Percentiles rank a stretch among this genome's conserved stretches.
Evolutionary conservation across 2,113 vertebrate species (phyloP).

Genomic region (Macaca nemestrina): DNA sequence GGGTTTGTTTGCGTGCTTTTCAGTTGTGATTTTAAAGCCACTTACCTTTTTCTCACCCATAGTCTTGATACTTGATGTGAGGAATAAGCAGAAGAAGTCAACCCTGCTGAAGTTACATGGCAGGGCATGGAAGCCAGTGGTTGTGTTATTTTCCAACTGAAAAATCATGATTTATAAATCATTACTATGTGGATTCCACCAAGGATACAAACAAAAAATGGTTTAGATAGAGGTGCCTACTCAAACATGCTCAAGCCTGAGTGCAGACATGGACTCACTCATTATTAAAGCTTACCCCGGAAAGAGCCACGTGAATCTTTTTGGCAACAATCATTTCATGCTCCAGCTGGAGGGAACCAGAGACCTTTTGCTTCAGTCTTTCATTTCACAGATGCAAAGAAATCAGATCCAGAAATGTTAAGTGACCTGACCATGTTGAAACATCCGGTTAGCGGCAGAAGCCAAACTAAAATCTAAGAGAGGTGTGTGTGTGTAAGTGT

Average conservation of each 20-base stretch:
- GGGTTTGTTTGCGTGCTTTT: background rate
- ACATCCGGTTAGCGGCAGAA: background rate
- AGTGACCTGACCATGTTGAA: background rate
- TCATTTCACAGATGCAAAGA: slow-evolving; percentile 23
- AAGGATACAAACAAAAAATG: background rate
- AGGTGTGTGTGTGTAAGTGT: background rate
- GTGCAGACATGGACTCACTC: background rate
- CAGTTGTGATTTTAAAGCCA: background rate
- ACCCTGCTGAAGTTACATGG: background rate
- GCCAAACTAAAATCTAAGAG: background rate
- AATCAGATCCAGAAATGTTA: background rate
- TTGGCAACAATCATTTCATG: background rate
- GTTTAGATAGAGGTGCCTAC: background rate
- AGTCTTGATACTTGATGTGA: background rate
- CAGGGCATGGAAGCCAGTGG: background rate
- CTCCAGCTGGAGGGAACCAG: background rate
- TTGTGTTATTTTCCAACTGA: background rate
- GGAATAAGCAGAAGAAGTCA: background rate
- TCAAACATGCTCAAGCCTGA: background rate
- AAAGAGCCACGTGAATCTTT: background rate
- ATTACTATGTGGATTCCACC: background rate
- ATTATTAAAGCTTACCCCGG: background rate
- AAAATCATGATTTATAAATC: background rate
- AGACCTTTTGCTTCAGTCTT: background rate
- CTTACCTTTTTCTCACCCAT: background rate